These are phyloP conservation scores for Dysidea cf. avara DNA, from an alignment of 37 sponge, comb jelly and placozoan genomes.

Conservation along the genomic window DNA sequence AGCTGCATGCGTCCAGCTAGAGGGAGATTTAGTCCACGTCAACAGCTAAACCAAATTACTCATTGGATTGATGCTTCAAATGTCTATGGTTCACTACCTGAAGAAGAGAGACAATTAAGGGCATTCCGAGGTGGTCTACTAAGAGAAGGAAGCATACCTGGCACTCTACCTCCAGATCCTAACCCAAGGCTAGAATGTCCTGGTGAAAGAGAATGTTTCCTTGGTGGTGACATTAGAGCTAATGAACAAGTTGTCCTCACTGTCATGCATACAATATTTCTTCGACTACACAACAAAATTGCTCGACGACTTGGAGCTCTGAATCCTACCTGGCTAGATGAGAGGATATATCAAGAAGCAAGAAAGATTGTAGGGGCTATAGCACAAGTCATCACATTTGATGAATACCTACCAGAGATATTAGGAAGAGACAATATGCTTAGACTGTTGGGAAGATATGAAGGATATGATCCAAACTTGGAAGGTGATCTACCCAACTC, in stretches of 20 bases:
- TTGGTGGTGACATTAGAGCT: slow-evolving; percentile 26
- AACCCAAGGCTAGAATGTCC: slow-evolving; percentile 5
- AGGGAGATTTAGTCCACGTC: slow-evolving; percentile 15
- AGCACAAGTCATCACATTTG: slow-evolving; percentile 55
- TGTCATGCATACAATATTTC: slow-evolving; percentile 72
- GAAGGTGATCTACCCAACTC: slow-evolving; percentile 39
- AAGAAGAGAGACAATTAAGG: slow-evolving; percentile 7
- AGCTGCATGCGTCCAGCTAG: slow-evolving; percentile 9
- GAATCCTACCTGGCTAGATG: slow-evolving; percentile 67
- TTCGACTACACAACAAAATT: slow-evolving; percentile 76
- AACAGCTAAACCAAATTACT: slow-evolving; percentile 84
- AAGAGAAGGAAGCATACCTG: slow-evolving; percentile 35
- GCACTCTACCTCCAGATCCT: slow-evolving; percentile 15
- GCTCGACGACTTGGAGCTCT: slow-evolving; percentile 34
- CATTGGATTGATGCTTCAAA: slow-evolving; percentile 84
- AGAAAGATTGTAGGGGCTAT: slow-evolving; percentile 49
- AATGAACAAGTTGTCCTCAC: slow-evolving; percentile 54
- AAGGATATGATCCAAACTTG: slow-evolving; percentile 48
- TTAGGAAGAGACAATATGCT: slow-evolving; percentile 33
- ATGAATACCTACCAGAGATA: slow-evolving; percentile 63
- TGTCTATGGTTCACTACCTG: slow-evolving; percentile 73
- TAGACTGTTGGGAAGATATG: slow-evolving; percentile 40
- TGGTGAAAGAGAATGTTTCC: slow-evolving; percentile 1
- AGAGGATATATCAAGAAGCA: slow-evolving; percentile 58
- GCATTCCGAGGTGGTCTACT: slow-evolving; percentile 45